These are phyloP conservation scores for Stegostoma tigrinum DNA, from an alignment of 2,113 vertebrate genomes.

Conservation along the genomic window DNA sequence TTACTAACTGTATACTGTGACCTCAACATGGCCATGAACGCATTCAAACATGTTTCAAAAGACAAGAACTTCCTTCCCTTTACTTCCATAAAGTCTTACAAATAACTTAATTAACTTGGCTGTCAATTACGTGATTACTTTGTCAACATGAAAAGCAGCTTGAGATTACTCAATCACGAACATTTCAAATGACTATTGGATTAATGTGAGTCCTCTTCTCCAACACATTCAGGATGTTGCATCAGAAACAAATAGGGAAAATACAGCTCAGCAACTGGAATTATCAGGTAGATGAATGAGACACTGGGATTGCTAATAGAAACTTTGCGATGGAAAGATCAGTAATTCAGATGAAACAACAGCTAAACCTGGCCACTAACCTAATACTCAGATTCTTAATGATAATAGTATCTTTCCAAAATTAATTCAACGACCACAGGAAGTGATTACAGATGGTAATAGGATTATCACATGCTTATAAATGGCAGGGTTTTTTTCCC, in stretches of 20 bases:
- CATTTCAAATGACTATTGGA: not conserved
- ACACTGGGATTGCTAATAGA: not conserved
- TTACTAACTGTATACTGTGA: not conserved
- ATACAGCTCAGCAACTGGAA: not conserved
- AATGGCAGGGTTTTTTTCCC: not conserved
- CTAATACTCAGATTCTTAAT: not conserved
- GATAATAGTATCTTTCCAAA: not conserved
- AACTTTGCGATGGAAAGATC: not conserved
- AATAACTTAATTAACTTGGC: not conserved
- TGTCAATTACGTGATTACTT: not conserved
- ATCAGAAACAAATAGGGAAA: not conserved
- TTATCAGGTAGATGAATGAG: slow-evolving; percentile 5
- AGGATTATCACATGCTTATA: not conserved
- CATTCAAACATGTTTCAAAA: not conserved
- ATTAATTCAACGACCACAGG: not conserved
- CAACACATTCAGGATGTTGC: not conserved
- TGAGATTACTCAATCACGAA: not conserved
- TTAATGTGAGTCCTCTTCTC: not conserved
- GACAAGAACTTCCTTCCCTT: not conserved
- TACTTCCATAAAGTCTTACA: not conserved
- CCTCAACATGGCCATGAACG: not conserved
- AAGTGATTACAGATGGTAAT: not conserved
- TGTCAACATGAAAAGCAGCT: not conserved
- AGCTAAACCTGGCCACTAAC: not conserved
- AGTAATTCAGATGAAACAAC: not conserved